Base-by-base conservation (phyloP, 2,797 vertebrate species). In the Monodelphis domestica region DNA sequence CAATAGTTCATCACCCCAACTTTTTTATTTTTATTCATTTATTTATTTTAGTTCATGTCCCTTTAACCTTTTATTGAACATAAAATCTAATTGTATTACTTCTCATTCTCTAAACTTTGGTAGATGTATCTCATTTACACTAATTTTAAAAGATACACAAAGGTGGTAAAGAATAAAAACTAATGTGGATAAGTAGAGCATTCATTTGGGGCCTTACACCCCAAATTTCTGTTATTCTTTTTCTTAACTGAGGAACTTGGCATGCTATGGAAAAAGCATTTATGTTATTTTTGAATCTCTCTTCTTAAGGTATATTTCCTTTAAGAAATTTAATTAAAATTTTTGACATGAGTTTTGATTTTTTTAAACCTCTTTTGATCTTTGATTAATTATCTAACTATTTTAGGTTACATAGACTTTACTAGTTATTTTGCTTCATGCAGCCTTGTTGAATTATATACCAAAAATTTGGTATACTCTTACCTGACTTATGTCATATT, bases 351-450 rank as follows among this genome's bases (percentile, higher is more conserved):
- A 30, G 30, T 11, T 89, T 93, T 93, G 54, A 30, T 33, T 95
- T 87, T 93, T 5, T 54, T 90, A 90, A 89, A 55, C 10, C 26
- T 84, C 90, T 54, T 93, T 90, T 91, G 50, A 91, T 90, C 38
- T 90, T 93, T n/a, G 91, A 78, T 90, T 78, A 88, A 45, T 54
- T 87, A 56, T 51, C 52, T n/a, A n/a, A n/a, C 90, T 88, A 5
- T 87, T 28, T 90, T 93, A 26, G 17, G 59, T 87, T 94, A 84
- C 91, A 78, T 53, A 90, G 92, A 59, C 11, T 63, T 87, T 14
- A 91, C 53, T 51, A 91, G 26, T 91, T n/a, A n/a, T n/a, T n/a
- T n/a, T n/a, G n/a, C n/a, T n/a, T n/a, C n/a, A n/a, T n/a, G n/a
- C n/a, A n/a, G n/a, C n/a, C n/a, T n/a, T n/a, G n/a, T n/a, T n/a